Evolutionary conservation across 2,113 vertebrate species (phyloP).

Genomic region (Leuciscus idus): DNA sequence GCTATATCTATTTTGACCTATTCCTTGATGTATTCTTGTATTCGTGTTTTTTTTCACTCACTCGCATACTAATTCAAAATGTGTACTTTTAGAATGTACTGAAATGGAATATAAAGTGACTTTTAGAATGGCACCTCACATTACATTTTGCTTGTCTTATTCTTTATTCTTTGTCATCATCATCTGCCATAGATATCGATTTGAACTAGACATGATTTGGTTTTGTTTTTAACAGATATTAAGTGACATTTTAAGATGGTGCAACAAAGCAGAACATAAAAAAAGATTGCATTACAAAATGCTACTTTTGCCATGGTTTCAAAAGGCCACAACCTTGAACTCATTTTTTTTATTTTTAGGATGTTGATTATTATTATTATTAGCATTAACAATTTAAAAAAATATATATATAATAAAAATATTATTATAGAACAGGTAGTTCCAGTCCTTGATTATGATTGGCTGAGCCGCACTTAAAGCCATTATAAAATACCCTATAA

Average conservation of each 20-base stretch:
- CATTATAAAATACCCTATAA: too few relatives aligned
- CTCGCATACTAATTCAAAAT: not conserved
- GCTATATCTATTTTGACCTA: conserved; percentile 2
- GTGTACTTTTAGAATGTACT: not conserved
- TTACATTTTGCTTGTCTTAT: not conserved
- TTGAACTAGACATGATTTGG: not conserved
- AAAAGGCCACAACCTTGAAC: not conserved
- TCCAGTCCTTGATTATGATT: too few relatives aligned
- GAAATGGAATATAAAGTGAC: not conserved
- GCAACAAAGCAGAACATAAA: not conserved
- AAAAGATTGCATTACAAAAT: not conserved
- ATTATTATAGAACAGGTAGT: too few relatives aligned
- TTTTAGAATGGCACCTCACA: not conserved
- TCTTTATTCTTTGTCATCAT: not conserved
- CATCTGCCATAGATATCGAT: not conserved
- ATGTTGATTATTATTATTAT: not conserved
- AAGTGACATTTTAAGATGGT: not conserved
- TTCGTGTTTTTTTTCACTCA: not conserved
- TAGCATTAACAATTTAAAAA: not conserved
- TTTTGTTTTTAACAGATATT: conserved; percentile 9
- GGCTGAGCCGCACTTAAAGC: too few relatives aligned
- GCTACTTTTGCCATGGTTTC: not conserved
- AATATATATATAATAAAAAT: too few relatives aligned
- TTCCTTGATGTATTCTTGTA: conserved; percentile 11
- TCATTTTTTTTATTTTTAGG: not conserved